Evolutionary conservation across 2,888 invertebrate genomes (phyloP), one percentile per base, ranked within the genome.

Genomic region (Barypeithes pellucidus): DNA sequence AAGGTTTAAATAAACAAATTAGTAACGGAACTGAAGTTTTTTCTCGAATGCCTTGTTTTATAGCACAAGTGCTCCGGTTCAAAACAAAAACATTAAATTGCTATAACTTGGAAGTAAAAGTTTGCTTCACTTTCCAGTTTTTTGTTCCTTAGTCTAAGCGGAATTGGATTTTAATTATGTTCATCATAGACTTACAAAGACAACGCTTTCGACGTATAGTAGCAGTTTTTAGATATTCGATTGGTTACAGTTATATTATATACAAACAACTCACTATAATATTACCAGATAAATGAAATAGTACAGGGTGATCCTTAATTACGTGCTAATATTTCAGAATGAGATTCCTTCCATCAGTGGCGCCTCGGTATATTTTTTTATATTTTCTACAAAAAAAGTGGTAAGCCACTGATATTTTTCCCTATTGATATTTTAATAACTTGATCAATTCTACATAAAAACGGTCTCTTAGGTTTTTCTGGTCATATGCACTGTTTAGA

Each of bases 81-180:
- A 50, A 50, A 50, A 50, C 22, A 50, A 24, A 50, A 50, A 8
- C 50, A 50, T 50, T 50, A 50, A 50, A 50, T n/a, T 12, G 20
- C 50, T 24, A 50, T 24, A 16, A 50, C 50, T 50, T 50, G 5
- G 50, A 50, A 50, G 50, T 50, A 50, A 50, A 50, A 50, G 50
- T 50, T 18, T 47, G n/a, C 50, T 22, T 22, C n/a, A 50, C 50
- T 50, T 50, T 50, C 50, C 1, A 16, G 22, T 50, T 50, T 50
- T 50, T 50, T 50, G 2, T 5, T 22, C 24, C 5, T 50, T 24
- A 47, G 5, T 18, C 18, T 47, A 18, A 22, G 18, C 8, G 1
- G 18, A 47, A 47, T 47, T 47, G 47, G 11, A 20, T 18, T 20
- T 47, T 47, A 47, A 47, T 47, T 47, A 47, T 20, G 20, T 47